Evolutionary conservation across 1,140 invertebrate species (phyloP), one percentile per base, ranked within the genome.

Genomic region (Rhynchophorus ferrugineus): DNA sequence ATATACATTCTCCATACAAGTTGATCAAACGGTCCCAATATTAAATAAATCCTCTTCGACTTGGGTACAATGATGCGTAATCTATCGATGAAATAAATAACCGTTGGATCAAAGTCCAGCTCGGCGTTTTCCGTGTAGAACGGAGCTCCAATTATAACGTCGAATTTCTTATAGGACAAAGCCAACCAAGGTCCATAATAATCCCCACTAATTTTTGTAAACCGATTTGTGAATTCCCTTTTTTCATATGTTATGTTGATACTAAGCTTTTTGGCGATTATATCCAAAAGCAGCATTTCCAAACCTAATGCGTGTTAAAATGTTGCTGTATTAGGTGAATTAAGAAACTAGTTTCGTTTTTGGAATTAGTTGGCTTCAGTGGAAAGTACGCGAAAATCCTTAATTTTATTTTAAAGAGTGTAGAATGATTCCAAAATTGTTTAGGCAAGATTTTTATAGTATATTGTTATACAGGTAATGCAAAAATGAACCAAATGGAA

Each of bases 221-320:
- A 14, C 5, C 18, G 13, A 19, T 38, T 14, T 6, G 7, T 7
- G 17, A 6, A 14, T 38, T 38, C 37, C 37, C 37, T 14, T 38
- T 38, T 13, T 14, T 14, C 13, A 13, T 38, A 38, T 38, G 5
- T 3, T 7, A 38, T 13, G 5, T 14, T 14, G 7, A 38, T 14
- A 19, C 13, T 38, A 5, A 38, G 13, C 13, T 38, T 14, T 5
- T 19, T 14, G 5, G 37, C 37, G 5, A 38, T 13, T 6, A 38
- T 14, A 38, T 38, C 37, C 7, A 38, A 6, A 38, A 38, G 37
- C 13, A 6, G n/a, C 37, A 38, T 38, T 38, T 38, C 37, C 13
- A 38, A 38, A 14, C 37, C 37, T 38, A 29, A 29, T 6, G n/a
- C n/a, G n/a, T n/a, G n/a, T n/a, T n/a, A n/a, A n/a, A n/a, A n/a